Evolutionary conservation across 2,888 invertebrate species (phyloP), one percentile per base, ranked within the genome.

Genomic region (Sarcophaga carnaria): DNA sequence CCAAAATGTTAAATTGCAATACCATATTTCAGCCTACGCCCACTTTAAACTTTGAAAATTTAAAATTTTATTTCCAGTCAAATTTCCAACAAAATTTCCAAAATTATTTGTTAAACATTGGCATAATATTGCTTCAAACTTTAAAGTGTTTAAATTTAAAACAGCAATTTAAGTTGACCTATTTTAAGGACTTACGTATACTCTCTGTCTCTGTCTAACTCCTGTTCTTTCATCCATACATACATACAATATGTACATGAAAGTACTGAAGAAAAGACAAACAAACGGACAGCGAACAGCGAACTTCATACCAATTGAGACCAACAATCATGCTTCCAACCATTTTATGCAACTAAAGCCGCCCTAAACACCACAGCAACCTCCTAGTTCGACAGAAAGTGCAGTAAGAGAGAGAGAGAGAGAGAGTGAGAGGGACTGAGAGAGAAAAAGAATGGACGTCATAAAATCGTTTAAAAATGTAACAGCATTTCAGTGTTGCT

Each of bases 81-180:
- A 37, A 37, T 8, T 27, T 4, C 37, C 37, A 37, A 37, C 37
- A 37, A 37, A 3, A 37, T 37, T 8, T 37, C 10, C 37, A 37
- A 8, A 54, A 54, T 3, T 54, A 3, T 54, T 5, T 0, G 12
- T 17, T 17, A 54, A 54, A 54, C 45, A 14, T 27, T 54, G 49
- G 20, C 4, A 11, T 20, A 69, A 69, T 47, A 69, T 25, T 6
- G 27, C 67, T 59, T 25, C 4, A 54, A 71, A 59, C 37, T 14
- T 80, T 27, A 2, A 75, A 74, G 66, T 20, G 45, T 17, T 17
- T 14, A 2, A 22, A 71, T 11, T 71, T 37, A 54, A 22, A 8
- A 25, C 54, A 67, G 1, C 14, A 83, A 77, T 83, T 83, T 78
- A 83, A 78, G 72, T 78, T 83, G 83, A 83, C 83, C 83, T 67